Evolutionary conservation across 2,888 invertebrate genomes (phyloP).

Genomic region (Cephus rjabovi): DNA sequence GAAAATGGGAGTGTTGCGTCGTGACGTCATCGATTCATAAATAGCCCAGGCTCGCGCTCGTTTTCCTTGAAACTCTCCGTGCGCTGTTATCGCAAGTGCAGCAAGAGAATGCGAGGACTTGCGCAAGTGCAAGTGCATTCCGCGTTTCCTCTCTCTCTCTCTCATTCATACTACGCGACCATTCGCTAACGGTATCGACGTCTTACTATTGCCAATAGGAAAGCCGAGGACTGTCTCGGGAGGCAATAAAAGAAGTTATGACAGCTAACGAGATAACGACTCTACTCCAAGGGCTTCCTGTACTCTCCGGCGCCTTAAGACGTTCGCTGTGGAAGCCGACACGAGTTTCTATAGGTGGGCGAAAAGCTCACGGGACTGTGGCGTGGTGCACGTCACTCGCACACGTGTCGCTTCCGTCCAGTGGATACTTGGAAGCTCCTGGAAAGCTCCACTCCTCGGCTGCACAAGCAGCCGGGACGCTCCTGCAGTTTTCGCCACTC

Average conservation of each 20-base stretch:
- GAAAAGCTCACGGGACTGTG: not conserved
- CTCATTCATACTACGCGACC: not conserved
- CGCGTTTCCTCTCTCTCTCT: not conserved
- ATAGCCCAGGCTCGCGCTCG: not conserved
- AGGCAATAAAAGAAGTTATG: not conserved
- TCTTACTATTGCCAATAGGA: not conserved
- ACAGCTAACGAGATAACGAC: constrained; percentile 6
- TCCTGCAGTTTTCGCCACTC: not conserved
- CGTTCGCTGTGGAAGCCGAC: not conserved
- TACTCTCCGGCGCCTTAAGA: not conserved
- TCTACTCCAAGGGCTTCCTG: not conserved
- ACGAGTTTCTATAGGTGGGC: not conserved
- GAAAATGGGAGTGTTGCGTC: too few relatives aligned
- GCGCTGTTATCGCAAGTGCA: not conserved
- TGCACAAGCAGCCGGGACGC: not conserved
- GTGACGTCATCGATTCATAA: not conserved
- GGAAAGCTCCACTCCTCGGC: not conserved
- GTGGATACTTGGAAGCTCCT: not conserved
- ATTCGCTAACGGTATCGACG: too few relatives aligned
- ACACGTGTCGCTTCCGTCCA: not conserved
- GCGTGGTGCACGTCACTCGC: not conserved
- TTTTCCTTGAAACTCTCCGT: not conserved
- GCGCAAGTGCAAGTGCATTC: not conserved
- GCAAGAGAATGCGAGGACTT: not conserved
- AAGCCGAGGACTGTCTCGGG: not conserved